Percentiles rank a stretch among this genome's conserved stretches.
Evolutionary conservation across 1,140 invertebrate species (phyloP).

Genomic region (Bombus polaris): DNA sequence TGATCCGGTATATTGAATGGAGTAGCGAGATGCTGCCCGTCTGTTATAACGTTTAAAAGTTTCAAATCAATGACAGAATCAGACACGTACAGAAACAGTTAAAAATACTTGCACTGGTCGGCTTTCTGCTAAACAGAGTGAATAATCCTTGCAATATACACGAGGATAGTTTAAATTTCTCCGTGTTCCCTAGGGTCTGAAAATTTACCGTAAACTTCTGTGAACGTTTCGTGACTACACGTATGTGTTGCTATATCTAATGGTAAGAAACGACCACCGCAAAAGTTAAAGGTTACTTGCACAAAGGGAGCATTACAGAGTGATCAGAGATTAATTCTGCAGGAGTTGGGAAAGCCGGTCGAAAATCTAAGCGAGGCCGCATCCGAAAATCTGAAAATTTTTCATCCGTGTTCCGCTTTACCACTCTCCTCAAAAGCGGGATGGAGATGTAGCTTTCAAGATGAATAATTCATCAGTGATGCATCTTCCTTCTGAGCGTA

Average conservation of each 20-base stretch:
- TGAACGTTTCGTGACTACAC: neutral
- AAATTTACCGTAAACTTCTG: neutral
- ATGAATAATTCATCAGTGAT: slow-evolving; percentile 26
- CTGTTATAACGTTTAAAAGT: neutral
- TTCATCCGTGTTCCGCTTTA: slow-evolving; percentile 14
- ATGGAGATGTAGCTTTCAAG: neutral
- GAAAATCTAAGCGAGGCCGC: neutral
- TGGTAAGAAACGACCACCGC: slow-evolving; percentile 23
- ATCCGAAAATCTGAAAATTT: slow-evolving; percentile 41
- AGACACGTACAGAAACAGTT: neutral
- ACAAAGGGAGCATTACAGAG: slow-evolving; percentile 35
- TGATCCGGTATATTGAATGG: neutral
- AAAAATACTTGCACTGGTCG: neutral
- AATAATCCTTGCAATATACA: neutral
- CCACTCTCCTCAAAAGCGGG: neutral
- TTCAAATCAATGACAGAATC: neutral
- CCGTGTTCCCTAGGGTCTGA: too few relatives aligned
- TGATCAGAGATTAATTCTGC: slow-evolving; percentile 41
- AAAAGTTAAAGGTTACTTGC: slow-evolving; percentile 5
- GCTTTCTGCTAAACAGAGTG: neutral
- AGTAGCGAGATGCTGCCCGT: neutral
- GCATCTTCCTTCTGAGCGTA: neutral
- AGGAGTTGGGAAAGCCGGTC: slow-evolving; percentile 14
- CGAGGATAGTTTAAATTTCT: neutral
- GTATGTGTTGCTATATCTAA: neutral